Percentiles rank a stretch among this genome's conserved stretches.
Conservation (phyloP, 2,113 vertebrate genomes). For the Lophius piscatorius region DNA sequence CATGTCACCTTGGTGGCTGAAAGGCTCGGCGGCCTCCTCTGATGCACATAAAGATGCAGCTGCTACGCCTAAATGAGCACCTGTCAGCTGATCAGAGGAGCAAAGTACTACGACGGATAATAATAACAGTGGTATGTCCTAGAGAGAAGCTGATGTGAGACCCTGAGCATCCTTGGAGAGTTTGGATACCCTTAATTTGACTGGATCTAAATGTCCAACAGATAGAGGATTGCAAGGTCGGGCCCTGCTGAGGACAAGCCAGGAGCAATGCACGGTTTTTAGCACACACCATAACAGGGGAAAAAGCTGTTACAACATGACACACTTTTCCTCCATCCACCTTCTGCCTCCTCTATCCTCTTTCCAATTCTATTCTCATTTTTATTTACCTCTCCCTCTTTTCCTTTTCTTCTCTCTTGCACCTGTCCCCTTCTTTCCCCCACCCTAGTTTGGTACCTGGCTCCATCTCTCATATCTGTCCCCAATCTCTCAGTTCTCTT, state of each 20-base stretch:
- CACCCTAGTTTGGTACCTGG: constrained; percentile 14
- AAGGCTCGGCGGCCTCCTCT: constrained; percentile 19
- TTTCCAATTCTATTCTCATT: constrained; percentile 16
- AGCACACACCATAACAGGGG: constrained; percentile 4
- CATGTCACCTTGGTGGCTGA: constrained; percentile 59
- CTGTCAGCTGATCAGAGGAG: constrained; percentile 52
- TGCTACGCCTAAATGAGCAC: constrained; percentile 57
- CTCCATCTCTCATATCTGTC: constrained; percentile 60
- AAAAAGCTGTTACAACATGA: constrained; percentile 1
- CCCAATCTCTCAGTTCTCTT: constrained; percentile 52
- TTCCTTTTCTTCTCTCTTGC: constrained; percentile 1
- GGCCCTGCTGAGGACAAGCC: not conserved
- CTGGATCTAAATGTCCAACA: constrained; percentile 27
- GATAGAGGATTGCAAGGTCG: constrained; percentile 42
- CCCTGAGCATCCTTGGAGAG: not conserved
- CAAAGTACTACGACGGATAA: constrained; percentile 11
- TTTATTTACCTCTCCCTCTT: constrained; percentile 24
- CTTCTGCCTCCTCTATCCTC: constrained; percentile 3
- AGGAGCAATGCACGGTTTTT: constrained; percentile 11
- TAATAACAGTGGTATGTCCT: constrained; percentile 26
- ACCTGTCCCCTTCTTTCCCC: constrained; percentile 30
- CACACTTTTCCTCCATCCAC: no score
- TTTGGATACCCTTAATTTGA: constrained; percentile 10
- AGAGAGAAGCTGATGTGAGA: constrained; percentile 7
- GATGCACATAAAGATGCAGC: constrained; percentile 63